Percentiles rank a stretch among this genome's conserved stretches.
Evolutionary conservation across 2,888 invertebrate genomes (phyloP).

Genomic region (Boloria euphrosyne): DNA sequence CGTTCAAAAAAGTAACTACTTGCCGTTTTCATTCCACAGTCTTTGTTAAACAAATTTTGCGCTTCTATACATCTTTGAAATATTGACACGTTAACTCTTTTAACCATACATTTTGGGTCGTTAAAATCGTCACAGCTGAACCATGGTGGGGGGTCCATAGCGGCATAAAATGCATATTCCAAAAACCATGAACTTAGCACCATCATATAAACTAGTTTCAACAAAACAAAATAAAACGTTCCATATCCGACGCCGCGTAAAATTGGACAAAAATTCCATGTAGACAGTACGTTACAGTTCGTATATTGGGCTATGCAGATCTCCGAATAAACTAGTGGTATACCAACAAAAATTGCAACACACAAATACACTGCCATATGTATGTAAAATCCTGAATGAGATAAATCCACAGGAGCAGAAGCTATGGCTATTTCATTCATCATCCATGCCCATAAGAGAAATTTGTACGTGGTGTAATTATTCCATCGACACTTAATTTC

Average conservation of each 20-base stretch:
- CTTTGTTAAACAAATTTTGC: conserved; percentile 59
- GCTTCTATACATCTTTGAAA: conserved; percentile 73
- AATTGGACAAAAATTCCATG: conserved; percentile 71
- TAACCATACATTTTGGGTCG: conserved; percentile 66
- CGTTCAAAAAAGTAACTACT: conserved; percentile 65
- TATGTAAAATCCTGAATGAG: conserved; percentile 61
- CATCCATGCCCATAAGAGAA: conserved; percentile 68
- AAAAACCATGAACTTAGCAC: conserved; percentile 66
- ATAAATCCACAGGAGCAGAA: conserved; percentile 55
- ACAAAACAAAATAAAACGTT: conserved; percentile 54
- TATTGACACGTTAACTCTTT: conserved; percentile 62
- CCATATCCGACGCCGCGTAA: conserved; percentile 64
- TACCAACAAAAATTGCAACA: conserved; percentile 61
- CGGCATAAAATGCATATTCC: conserved; percentile 62
- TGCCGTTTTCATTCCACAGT: conserved; percentile 69
- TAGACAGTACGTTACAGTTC: conserved; percentile 58
- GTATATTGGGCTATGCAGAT: conserved; percentile 71
- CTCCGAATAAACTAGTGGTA: conserved; percentile 71
- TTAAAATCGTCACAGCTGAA: conserved; percentile 61
- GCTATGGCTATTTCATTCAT: conserved; percentile 62
- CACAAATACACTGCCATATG: conserved; percentile 52
- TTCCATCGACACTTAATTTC: conserved; percentile 57
- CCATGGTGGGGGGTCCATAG: conserved; percentile 68
- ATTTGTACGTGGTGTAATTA: conserved; percentile 58
- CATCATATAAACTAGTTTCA: conserved; percentile 59